phyloP scores from a whole-genome alignment of 2,113 vertebrate species.

The Climacteris rufus region DNA sequence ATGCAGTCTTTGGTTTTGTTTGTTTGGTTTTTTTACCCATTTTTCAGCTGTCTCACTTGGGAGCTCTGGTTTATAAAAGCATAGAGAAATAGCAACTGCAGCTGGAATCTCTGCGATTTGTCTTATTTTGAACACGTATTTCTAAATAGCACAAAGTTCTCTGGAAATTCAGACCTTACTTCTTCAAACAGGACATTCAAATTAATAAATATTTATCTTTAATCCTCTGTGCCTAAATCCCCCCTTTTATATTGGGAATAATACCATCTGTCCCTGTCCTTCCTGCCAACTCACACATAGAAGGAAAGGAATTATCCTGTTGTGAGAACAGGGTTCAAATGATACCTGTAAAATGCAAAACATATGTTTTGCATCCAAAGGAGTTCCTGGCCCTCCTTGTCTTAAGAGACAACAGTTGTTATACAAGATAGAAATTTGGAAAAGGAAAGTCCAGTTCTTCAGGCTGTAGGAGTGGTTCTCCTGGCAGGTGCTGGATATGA shows the following conservation, averaged over 20 bases:
- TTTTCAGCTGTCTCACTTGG: background rate
- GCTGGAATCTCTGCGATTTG: background rate
- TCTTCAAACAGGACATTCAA: slow-evolving; percentile 5
- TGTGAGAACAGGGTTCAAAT: background rate
- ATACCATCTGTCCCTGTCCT: background rate
- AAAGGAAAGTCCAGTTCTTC: background rate
- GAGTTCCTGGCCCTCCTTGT: background rate
- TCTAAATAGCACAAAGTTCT: background rate
- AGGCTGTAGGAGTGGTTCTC: background rate
- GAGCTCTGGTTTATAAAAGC: background rate
- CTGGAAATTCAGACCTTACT: background rate
- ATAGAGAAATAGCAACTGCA: background rate
- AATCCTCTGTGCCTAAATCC: background rate
- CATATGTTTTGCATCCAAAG: background rate
- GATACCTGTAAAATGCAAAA: background rate
- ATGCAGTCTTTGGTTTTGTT: background rate
- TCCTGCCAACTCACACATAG: background rate
- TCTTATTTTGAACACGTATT: background rate
- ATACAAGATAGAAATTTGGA: background rate
- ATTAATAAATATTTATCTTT: slow-evolving; percentile 21
- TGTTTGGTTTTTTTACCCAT: background rate
- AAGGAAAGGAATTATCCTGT: background rate
- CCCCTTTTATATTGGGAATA: background rate
- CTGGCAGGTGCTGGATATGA: background rate
- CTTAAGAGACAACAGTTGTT: background rate